Evolutionary conservation across 2,888 invertebrate species (phyloP), one percentile per base, ranked within the genome.

Genomic region (Drosophila pseudotakahashii): DNA sequence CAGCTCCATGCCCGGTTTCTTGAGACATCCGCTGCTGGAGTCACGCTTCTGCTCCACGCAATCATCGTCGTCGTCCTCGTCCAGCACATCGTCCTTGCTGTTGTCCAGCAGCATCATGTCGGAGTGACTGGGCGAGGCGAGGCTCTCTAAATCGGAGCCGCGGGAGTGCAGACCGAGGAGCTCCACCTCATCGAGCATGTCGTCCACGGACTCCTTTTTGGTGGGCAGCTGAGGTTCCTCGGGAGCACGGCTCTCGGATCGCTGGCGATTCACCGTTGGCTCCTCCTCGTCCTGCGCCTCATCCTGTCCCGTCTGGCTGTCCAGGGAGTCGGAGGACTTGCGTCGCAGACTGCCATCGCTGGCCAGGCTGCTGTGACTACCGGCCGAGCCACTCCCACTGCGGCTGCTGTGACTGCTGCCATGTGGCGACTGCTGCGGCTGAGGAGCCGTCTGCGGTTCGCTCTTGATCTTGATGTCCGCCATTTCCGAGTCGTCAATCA

Each of bases 1-100:
- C 90, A 97, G 95, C 91, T 97, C 97, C 76, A 95, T 94, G 80
- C 95, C 96, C 60, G 94, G 91, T 73, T 93, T 93, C 79, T 94
- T 93, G 39, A 94, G 93, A 34, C 93, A 92, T 1, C 48, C 48
- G 10, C 32, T 60, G 71, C 93, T 92, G 75, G 94, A 94, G 82
- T 94, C 94, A 87, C 93, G 93, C 90, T 87, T 84, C 19, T 77
- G 60, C 45, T 77, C 73, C 26, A 68, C 73, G 76, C 79, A 52
- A 61, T 78, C 54, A 4, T 74, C 74, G 23, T 93, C 92, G 64
- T 94, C 93, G 77, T 94, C 94, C 84, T 94, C 93, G 89, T 93
- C 93, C 91, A 93, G 93, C 81, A 95, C 94, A 90, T 95, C 94
- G 79, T 94, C 94, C 91, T 95, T 95, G 86, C 94, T 94, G 82